Conservation (phyloP, 2,113 vertebrate genomes). For the Argyrosomus japonicus region DNA sequence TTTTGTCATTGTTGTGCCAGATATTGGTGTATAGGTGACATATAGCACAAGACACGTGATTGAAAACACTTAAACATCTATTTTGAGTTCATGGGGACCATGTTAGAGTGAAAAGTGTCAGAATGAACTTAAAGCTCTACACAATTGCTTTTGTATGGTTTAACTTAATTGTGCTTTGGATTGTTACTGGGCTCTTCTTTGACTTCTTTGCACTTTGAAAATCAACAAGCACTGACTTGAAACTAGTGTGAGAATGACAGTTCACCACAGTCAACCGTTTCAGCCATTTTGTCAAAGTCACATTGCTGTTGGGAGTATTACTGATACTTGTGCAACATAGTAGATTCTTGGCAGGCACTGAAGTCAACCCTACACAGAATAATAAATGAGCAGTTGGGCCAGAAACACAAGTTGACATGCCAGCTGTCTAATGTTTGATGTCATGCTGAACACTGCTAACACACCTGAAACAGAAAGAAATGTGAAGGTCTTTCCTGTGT, state of each 20-base stretch:
- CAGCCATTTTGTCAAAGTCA: not conserved
- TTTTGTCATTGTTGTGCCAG: too few relatives aligned
- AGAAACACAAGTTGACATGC: constrained; percentile 9
- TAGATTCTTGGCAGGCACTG: not conserved
- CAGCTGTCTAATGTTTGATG: not conserved
- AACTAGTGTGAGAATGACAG: too few relatives aligned
- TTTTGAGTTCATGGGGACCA: too few relatives aligned
- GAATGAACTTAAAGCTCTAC: too few relatives aligned
- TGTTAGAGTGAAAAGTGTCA: too few relatives aligned
- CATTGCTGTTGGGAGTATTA: not conserved
- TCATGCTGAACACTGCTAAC: not conserved
- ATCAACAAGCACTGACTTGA: not conserved
- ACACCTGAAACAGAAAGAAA: not conserved
- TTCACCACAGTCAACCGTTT: not conserved
- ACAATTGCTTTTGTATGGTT: too few relatives aligned
- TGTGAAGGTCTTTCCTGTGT: not conserved
- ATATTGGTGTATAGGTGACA: too few relatives aligned
- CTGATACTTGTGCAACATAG: not conserved
- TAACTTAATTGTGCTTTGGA: too few relatives aligned
- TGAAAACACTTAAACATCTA: too few relatives aligned
- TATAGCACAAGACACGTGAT: too few relatives aligned
- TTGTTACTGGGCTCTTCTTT: not conserved
- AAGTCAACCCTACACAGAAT: constrained; percentile 1
- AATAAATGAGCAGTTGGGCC: constrained; percentile 20
- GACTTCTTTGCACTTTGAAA: not conserved